These are phyloP conservation scores for Phymatocera aterrima DNA, from an alignment of 2,888 invertebrate species.

Conservation along the genomic window DNA sequence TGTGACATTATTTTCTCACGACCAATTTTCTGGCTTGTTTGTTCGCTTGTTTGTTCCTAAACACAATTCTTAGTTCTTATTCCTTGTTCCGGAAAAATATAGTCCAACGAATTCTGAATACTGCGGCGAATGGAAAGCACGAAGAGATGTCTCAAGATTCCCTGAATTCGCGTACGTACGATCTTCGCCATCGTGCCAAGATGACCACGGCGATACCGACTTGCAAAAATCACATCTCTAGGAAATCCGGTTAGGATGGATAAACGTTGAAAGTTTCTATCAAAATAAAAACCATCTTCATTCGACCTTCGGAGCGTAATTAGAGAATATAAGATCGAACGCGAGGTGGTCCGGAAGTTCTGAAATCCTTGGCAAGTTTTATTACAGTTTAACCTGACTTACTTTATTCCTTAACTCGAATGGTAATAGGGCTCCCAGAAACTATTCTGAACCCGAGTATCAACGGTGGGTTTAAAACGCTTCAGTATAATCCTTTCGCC, in stretches of 20 bases:
- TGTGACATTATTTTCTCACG: slow-evolving; percentile 12
- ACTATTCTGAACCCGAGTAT: slow-evolving; percentile 27
- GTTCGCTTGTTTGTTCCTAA: no score
- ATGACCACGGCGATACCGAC: background rate
- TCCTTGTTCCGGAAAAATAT: no score
- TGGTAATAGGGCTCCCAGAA: slow-evolving; percentile 26
- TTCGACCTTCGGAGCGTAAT: slow-evolving; percentile 14
- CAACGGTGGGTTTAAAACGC: slow-evolving; percentile 30
- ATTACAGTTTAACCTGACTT: slow-evolving; percentile 42
- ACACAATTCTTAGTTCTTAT: no score
- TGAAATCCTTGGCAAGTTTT: slow-evolving; percentile 38
- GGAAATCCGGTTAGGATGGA: slow-evolving; percentile 10
- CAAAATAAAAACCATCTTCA: slow-evolving; percentile 28
- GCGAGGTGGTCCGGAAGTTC: slow-evolving; percentile 9
- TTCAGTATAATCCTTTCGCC: slow-evolving; percentile 19
- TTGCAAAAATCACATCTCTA: slow-evolving; percentile 15
- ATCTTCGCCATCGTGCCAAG: background rate
- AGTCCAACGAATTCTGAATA: background rate
- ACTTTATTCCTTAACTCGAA: slow-evolving; percentile 34
- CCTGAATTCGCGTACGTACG: background rate
- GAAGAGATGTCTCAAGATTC: background rate
- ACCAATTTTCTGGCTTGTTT: no score
- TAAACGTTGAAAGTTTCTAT: slow-evolving; percentile 16
- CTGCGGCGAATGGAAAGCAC: background rate
- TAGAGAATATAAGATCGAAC: slow-evolving; percentile 25